phyloP scores from a whole-genome alignment of 2,113 vertebrate species.

The Podiceps cristatus region DNA sequence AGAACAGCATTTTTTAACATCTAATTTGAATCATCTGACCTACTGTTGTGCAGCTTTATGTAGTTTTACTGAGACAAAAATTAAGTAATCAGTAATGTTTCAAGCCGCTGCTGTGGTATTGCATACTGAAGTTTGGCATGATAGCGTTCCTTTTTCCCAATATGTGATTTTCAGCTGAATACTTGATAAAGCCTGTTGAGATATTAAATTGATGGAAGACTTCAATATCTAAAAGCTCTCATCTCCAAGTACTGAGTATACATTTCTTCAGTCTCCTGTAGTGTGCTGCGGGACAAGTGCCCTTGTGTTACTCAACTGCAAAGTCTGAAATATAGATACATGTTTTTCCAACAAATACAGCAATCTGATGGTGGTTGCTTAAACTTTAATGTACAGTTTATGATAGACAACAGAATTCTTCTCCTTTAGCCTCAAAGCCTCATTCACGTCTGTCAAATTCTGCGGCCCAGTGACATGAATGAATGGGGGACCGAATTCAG shows the following conservation, averaged over 20 bases:
- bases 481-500: not conserved
- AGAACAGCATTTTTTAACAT: constrained; percentile 10
- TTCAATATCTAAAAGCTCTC: not conserved
- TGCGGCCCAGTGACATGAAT: not conserved
- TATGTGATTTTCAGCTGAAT: not conserved
- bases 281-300: not conserved
- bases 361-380: not conserved
- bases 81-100: not conserved
- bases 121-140: not conserved
- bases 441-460: accelerated
- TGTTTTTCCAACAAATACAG: not conserved
- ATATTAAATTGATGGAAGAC: not conserved
- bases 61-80: constrained; percentile 1
- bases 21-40: not conserved
- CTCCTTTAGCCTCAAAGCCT: not conserved
- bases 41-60: not conserved
- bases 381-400: not conserved
- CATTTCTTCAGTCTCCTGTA: not conserved
- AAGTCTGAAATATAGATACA: not conserved
- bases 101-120: not conserved
- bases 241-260: not conserved
- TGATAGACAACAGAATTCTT: not conserved
- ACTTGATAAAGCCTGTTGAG: not conserved
- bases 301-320: not conserved
- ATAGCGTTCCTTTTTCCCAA: not conserved